phyloP scores from a whole-genome alignment of 2,888 invertebrate genomes.

The Hyalella azteca region DNA sequence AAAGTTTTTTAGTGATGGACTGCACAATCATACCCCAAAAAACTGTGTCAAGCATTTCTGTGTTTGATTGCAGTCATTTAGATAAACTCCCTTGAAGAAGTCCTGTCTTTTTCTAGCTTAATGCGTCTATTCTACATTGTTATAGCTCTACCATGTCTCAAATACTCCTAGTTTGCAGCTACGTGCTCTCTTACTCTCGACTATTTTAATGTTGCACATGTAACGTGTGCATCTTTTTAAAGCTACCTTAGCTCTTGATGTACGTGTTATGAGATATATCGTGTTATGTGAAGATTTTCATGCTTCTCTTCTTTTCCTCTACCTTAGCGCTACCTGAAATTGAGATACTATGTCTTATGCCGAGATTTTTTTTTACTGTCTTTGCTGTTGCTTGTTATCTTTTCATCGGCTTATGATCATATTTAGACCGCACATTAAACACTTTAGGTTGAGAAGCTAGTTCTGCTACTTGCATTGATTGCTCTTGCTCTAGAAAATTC shows the following conservation, averaged over 20 bases:
- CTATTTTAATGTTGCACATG: constrained; percentile 15
- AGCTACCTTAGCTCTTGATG: constrained; percentile 18
- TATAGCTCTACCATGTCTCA: constrained; percentile 31
- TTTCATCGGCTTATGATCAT: no score
- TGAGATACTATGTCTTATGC: no score
- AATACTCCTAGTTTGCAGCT: constrained; percentile 28
- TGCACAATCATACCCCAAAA: constrained; percentile 57
- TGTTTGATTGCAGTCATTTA: constrained; percentile 12
- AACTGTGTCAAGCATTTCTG: constrained; percentile 49
- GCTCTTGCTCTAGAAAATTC: neutral
- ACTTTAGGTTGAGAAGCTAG: neutral
- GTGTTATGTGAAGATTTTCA: neutral
- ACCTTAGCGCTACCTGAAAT: no score
- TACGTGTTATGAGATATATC: constrained; percentile 1
- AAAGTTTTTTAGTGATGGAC: constrained; percentile 56
- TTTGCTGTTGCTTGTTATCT: constrained; percentile 2
- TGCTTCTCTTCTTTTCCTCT: neutral
- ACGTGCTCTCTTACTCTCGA: constrained; percentile 15
- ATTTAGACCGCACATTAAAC: no score
- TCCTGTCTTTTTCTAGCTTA: constrained; percentile 6
- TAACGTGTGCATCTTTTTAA: neutral
- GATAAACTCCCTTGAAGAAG: neutral
- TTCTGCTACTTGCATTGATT: neutral
- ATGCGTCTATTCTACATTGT: constrained; percentile 1
- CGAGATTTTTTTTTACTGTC: neutral